Base-by-base conservation (phyloP, 2,888 invertebrate species). In the Trissolcus japonicus region DNA sequence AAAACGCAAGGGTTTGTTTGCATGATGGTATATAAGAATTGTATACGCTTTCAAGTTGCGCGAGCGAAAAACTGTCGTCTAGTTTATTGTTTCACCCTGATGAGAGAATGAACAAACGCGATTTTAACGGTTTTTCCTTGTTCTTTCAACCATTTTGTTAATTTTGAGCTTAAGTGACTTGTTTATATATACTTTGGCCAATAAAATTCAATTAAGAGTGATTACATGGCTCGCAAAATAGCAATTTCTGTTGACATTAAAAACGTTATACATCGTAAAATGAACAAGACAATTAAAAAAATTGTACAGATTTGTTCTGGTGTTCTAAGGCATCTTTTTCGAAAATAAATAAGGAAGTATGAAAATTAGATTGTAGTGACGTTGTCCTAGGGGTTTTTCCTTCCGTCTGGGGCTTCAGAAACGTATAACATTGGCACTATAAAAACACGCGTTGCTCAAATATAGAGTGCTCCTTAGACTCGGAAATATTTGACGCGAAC, bases 321-420 rank as follows among this genome's bases (percentile, higher is more conserved):
- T 16, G 14, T 46, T 46, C 14, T 48, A 40, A 43, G 19, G 11
- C 43, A 55, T 46, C 16, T 62, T 56, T 62, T 62, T 61, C 29
- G 14, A 56, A 41, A 62, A 62, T 69, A 62, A 69, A 69, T 62
- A 43, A 50, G 62, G n/a, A 25, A 69, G 51, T 62, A 62, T 51
- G 56, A 62, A 50, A 69, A 69, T 69, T 61, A 69, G 55, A 62
- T 69, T 69, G 56, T 56, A 56, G 56, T 51, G 21, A 46, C 50
- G 43, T 69, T 69, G 17, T 54, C 62, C 62, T 51, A 41, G 29
- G 19, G 41, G 29, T 56, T 29, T 29, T 59, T 35, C 35, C 35
- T 35, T 54, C 17, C 40, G 55, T 54, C 61, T 43, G 14, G 54
- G 14, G 19, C 40, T 68, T 46, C 16, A 19, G 35, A 21, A 60